phyloP scores from a whole-genome alignment of 2,113 vertebrate genomes.

The Lichenostomus cassidix region DNA sequence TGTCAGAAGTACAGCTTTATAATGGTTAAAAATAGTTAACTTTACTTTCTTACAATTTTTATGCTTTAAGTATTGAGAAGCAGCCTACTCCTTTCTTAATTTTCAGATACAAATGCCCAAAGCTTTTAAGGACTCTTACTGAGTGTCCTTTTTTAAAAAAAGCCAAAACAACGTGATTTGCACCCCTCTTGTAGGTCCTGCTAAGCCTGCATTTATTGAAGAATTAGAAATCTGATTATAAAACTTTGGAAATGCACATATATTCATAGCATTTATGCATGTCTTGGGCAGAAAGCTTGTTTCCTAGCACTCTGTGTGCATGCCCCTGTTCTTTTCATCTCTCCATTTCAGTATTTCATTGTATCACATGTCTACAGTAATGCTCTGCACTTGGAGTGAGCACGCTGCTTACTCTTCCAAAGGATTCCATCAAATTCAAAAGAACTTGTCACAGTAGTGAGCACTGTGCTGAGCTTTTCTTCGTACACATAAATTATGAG shows the following conservation, averaged over 20 bases:
- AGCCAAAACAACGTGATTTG: background rate
- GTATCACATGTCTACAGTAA: background rate
- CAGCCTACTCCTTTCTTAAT: background rate
- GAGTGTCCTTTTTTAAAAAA: background rate
- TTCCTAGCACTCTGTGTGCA: accelerated
- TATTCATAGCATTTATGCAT: background rate
- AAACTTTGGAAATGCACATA: background rate
- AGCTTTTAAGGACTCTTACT: background rate
- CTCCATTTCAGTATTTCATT: background rate
- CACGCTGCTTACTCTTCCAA: background rate
- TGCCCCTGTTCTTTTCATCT: background rate
- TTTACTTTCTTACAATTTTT: background rate
- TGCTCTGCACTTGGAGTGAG: background rate
- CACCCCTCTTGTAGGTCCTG: background rate
- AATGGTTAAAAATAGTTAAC: background rate
- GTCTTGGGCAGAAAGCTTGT: background rate
- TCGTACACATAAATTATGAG: background rate
- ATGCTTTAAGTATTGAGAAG: background rate
- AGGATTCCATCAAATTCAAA: background rate
- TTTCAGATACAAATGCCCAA: background rate
- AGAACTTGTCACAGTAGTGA: background rate
- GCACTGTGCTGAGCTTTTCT: background rate
- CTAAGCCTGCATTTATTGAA: background rate
- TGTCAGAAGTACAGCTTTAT: background rate
- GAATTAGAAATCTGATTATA: background rate